Evolutionary conservation across 2,113 vertebrate genomes (phyloP).

Genomic region (Scortum barcoo): DNA sequence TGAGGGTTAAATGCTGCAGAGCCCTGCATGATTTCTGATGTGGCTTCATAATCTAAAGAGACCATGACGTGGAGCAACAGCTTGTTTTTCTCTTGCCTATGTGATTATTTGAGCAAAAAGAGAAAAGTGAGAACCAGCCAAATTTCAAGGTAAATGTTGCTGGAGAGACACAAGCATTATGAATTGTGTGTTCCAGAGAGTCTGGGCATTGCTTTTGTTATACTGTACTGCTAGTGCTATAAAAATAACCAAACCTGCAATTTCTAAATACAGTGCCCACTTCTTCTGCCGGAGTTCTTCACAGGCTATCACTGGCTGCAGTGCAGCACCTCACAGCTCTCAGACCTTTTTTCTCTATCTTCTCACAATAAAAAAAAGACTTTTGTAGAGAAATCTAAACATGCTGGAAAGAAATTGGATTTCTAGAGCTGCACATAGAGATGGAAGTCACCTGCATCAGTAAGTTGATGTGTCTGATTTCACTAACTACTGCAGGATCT

Average conservation of each 20-base stretch:
- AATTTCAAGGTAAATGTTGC: too few relatives aligned
- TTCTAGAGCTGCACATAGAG: background rate
- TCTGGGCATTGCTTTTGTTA: background rate
- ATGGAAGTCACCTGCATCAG: background rate
- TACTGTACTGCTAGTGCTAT: background rate
- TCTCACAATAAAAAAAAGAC: background rate
- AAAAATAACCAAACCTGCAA: slow-evolving; percentile 2
- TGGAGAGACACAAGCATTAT: background rate
- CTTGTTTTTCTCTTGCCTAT: background rate
- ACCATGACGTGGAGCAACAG: background rate
- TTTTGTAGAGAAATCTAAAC: slow-evolving; percentile 7
- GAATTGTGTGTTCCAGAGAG: background rate
- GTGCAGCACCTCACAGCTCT: slow-evolving; percentile 32
- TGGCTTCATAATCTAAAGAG: background rate
- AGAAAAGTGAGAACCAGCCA: background rate
- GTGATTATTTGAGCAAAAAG: background rate
- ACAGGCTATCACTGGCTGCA: background rate
- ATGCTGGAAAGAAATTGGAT: background rate
- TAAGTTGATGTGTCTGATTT: slow-evolving; percentile 5
- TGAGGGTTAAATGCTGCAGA: background rate
- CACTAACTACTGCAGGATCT: background rate
- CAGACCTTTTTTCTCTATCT: slow-evolving; percentile 24
- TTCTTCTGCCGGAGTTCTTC: background rate
- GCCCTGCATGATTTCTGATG: background rate
- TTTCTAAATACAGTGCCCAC: slow-evolving; percentile 13